phyloP scores from a whole-genome alignment of 1,140 invertebrate genomes.

The Calycopis cecrops region DNA sequence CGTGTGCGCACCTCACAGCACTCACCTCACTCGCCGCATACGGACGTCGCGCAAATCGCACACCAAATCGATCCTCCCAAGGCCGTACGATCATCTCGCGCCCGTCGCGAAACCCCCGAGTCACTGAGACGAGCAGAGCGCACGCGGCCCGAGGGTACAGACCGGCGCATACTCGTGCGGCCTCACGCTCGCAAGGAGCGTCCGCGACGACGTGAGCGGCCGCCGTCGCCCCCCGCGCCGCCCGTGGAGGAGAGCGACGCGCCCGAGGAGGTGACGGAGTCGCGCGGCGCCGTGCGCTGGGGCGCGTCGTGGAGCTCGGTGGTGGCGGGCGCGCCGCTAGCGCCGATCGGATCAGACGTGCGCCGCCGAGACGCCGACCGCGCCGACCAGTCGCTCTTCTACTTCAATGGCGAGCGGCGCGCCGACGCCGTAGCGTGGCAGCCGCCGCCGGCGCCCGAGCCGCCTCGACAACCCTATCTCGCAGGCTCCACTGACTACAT shows the following conservation, averaged over 20 bases:
- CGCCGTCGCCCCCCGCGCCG: conserved; percentile 21
- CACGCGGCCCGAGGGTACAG: conserved; percentile 18
- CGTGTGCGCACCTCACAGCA: conserved; percentile 3
- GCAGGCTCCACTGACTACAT: conserved; percentile 28
- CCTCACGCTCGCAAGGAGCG: conserved; percentile 30
- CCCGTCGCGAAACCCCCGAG: conserved; percentile 18
- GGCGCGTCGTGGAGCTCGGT: conserved; percentile 42
- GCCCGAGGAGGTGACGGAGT: conserved; percentile 18
- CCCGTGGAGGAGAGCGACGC: conserved; percentile 13
- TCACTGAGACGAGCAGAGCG: conserved; percentile 21
- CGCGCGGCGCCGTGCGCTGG: conserved; percentile 32
- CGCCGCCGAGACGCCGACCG: conserved; percentile 35
- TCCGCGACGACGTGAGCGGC: conserved; percentile 23
- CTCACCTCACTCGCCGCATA: not conserved
- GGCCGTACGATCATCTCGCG: conserved; percentile 13
- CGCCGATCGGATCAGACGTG: conserved; percentile 36
- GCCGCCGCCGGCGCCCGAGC: conserved; percentile 76
- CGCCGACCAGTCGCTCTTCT: conserved; percentile 47
- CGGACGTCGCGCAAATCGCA: conserved; percentile 12
- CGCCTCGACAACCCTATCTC: conserved; percentile 75
- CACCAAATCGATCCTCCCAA: conserved; percentile 7
- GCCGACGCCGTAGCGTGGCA: conserved; percentile 15
- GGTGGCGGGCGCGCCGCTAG: conserved; percentile 30
- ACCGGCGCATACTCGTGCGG: conserved; percentile 20
- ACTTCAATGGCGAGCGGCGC: conserved; percentile 44